These are phyloP conservation scores for Pitta sordida DNA, from an alignment of 2,113 vertebrate species.

Conservation along the genomic window DNA sequence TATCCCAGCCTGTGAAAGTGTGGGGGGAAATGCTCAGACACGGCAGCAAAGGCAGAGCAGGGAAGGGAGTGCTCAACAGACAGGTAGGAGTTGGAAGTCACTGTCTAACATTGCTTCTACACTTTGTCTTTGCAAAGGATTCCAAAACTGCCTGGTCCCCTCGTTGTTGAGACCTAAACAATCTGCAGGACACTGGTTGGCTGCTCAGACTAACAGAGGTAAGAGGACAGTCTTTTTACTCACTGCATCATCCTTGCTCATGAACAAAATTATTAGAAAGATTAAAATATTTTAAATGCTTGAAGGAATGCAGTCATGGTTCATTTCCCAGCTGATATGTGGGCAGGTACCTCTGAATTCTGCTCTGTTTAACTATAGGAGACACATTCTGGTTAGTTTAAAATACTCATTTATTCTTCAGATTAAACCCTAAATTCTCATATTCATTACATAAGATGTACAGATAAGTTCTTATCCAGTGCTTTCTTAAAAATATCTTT, in stretches of 20 bases:
- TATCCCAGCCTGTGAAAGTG: background rate
- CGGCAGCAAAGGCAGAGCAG: background rate
- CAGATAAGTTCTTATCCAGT: background rate
- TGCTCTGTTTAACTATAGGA: background rate
- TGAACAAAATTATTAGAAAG: background rate
- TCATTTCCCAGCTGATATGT: background rate
- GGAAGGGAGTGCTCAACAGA: background rate
- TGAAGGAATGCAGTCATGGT: background rate
- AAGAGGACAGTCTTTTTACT: background rate
- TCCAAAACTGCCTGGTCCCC: fast-evolving
- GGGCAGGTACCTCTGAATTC: background rate
- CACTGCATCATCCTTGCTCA: background rate
- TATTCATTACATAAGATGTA: background rate
- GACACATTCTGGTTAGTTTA: background rate
- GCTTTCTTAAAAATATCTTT: background rate
- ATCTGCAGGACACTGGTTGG: background rate
- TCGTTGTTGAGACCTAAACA: background rate
- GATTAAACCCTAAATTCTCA: background rate
- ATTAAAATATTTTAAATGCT: background rate
- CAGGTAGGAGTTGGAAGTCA: background rate
- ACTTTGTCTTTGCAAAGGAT: background rate
- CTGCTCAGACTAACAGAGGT: background rate
- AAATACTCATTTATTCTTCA: background rate
- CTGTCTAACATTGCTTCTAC: background rate
- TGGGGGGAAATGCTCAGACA: background rate